A percentile compares a stretch with the other conserved stretches of the same genome.
phyloP scores from a whole-genome alignment of 2,113 vertebrate genomes.

The Ia io region DNA sequence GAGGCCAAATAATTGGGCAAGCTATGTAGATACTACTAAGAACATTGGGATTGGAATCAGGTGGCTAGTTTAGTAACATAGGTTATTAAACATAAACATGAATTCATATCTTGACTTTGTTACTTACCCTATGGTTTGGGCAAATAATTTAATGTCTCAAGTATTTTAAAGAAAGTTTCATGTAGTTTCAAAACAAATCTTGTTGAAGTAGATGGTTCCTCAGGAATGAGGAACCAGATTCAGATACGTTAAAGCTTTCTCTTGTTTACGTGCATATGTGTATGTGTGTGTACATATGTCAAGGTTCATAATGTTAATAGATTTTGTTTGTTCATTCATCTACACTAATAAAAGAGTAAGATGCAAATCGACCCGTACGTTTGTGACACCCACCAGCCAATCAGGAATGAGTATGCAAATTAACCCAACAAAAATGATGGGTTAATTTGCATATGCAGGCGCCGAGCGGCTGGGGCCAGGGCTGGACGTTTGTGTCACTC shows the following conservation, averaged over 20 bases:
- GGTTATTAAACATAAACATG: constrained; percentile 6
- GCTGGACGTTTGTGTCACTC: too few relatives aligned
- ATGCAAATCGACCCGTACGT: too few relatives aligned
- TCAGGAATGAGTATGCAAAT: too few relatives aligned
- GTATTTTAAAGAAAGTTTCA: neutral
- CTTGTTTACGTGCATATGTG: neutral
- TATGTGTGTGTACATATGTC: neutral
- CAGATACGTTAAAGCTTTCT: neutral
- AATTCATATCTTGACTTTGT: neutral
- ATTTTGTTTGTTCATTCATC: neutral
- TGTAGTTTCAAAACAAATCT: neutral
- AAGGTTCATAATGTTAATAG: neutral
- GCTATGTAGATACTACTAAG: neutral
- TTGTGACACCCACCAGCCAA: too few relatives aligned
- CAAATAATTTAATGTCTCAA: neutral
- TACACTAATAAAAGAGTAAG: too few relatives aligned
- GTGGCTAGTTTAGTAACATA: neutral
- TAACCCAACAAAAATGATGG: too few relatives aligned
- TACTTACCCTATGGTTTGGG: neutral
- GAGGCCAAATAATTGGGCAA: neutral
- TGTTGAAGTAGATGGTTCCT: neutral
- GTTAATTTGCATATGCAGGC: too few relatives aligned
- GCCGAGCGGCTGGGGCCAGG: too few relatives aligned
- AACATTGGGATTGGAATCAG: neutral
- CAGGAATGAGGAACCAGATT: neutral